A percentile compares a stretch with the other conserved stretches of the same genome.
Evolutionary conservation across 2,797 vertebrate genomes (phyloP).

Genomic region (Gobionotothen gibberifrons): DNA sequence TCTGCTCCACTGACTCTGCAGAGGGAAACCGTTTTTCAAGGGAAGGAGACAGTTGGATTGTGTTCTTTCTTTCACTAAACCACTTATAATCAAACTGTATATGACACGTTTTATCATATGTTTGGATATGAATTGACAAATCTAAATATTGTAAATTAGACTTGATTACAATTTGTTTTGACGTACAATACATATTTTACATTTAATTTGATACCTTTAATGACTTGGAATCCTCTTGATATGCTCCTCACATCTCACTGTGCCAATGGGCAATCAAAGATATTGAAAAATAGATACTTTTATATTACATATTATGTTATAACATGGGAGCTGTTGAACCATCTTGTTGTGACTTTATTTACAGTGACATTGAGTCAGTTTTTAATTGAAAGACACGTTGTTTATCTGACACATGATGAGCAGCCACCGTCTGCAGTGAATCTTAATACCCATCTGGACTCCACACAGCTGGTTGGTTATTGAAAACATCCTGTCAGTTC

Average conservation of each 20-base stretch:
- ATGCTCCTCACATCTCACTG: neutral
- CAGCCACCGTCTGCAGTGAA: constrained; percentile 9
- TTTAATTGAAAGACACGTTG: constrained; percentile 3
- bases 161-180: neutral
- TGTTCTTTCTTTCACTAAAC: neutral
- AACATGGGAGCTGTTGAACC: neutral
- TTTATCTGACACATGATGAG: constrained; percentile 13
- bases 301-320: no score
- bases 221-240: neutral
- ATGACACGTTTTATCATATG: neutral
- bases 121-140: neutral
- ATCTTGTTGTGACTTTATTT: constrained; percentile 19
- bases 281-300: no score
- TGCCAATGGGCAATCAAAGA: constrained; percentile 11
- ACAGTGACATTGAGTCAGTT: constrained; percentile 3
- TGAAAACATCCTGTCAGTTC: neutral
- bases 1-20: constrained; percentile 38
- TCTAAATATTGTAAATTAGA: neutral
- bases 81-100: neutral
- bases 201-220: no score
- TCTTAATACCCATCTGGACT: neutral
- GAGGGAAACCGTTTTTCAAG: constrained; percentile 37
- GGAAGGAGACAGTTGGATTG: constrained; percentile 24
- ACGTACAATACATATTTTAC: neutral
- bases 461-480: neutral